phyloP scores from a whole-genome alignment of 37 sponge, comb jelly and placozoan genomes.

The Tethya wilhelma region DNA sequence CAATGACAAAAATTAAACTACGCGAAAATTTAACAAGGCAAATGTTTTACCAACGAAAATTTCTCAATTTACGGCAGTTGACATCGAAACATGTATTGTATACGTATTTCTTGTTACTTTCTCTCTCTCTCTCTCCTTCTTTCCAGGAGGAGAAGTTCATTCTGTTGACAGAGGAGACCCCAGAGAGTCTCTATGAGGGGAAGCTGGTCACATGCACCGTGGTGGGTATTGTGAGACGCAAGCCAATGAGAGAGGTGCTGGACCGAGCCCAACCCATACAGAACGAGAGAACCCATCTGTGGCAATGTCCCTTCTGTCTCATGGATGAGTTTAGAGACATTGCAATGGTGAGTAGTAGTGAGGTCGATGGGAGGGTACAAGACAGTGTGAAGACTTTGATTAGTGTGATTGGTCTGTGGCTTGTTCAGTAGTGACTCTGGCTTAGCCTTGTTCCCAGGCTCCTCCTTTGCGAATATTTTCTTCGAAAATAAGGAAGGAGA shows the following conservation, averaged over 20 bases:
- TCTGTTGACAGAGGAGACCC: slow-evolving; percentile 79
- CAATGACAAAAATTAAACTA: too few species aligned
- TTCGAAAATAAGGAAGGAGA: neutral
- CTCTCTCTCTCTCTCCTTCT: neutral
- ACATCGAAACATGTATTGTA: too few species aligned
- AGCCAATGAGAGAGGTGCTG: slow-evolving; percentile 76
- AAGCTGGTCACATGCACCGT: slow-evolving; percentile 89
- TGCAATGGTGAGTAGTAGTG: neutral
- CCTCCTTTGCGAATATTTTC: neutral
- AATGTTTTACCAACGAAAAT: too few species aligned
- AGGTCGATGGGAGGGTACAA: neutral
- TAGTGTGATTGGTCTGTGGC: neutral
- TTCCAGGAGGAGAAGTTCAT: slow-evolving; percentile 81
- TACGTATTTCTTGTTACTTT: too few species aligned
- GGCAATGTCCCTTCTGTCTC: slow-evolving; percentile 96
- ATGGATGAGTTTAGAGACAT: slow-evolving; percentile 75
- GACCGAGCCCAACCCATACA: slow-evolving; percentile 81
- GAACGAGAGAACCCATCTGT: slow-evolving; percentile 69
- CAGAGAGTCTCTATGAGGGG: slow-evolving; percentile 76
- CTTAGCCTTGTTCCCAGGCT: too few species aligned
- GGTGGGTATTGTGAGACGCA: slow-evolving; percentile 81
- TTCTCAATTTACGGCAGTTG: too few species aligned
- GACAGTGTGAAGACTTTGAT: neutral
- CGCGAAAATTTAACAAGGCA: too few species aligned
- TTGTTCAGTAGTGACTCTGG: neutral